Percentiles rank a stretch among this genome's conserved stretches.
These are phyloP conservation scores for Tokudaia muenninki DNA, from an alignment of 2,797 vertebrate species.

Conservation along the genomic window DNA sequence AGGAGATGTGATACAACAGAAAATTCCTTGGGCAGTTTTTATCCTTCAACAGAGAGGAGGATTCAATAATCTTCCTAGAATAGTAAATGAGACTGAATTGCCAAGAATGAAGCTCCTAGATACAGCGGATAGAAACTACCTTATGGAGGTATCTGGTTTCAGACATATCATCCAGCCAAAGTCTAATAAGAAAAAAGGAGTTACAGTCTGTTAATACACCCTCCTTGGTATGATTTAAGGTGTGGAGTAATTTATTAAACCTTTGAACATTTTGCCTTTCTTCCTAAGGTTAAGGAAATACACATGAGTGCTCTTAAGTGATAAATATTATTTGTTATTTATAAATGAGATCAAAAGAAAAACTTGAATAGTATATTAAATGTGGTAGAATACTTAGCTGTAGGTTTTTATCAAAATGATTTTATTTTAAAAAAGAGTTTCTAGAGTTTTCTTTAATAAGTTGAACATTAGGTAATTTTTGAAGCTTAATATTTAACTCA, in stretches of 20 bases:
- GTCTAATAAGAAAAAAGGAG: slow-evolving; percentile 17
- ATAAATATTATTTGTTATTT: slow-evolving; percentile 44
- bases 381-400: slow-evolving; percentile 5
- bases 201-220: background rate
- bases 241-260: background rate
- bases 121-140: background rate
- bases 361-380: slow-evolving; percentile 33
- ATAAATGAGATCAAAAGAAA: slow-evolving; percentile 60
- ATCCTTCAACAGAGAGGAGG: background rate
- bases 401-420: slow-evolving; percentile 5
- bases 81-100: background rate
- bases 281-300: background rate
- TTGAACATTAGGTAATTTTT: slow-evolving; percentile 36
- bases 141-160: slow-evolving; percentile 19
- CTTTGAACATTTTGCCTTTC: background rate
- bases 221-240: slow-evolving; percentile 20
- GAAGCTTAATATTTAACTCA: slow-evolving; percentile 38
- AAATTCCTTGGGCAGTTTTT: slow-evolving; percentile 24
- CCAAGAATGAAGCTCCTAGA: background rate
- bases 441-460: slow-evolving; percentile 17
- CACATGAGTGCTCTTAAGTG: background rate
- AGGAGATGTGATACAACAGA: background rate
- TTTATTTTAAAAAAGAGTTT: slow-evolving; percentile 44
- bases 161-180: background rate
- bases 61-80: background rate